These are phyloP conservation scores for Apocheima hispidaria DNA, from an alignment of 2,888 invertebrate genomes.

Conservation along the genomic window DNA sequence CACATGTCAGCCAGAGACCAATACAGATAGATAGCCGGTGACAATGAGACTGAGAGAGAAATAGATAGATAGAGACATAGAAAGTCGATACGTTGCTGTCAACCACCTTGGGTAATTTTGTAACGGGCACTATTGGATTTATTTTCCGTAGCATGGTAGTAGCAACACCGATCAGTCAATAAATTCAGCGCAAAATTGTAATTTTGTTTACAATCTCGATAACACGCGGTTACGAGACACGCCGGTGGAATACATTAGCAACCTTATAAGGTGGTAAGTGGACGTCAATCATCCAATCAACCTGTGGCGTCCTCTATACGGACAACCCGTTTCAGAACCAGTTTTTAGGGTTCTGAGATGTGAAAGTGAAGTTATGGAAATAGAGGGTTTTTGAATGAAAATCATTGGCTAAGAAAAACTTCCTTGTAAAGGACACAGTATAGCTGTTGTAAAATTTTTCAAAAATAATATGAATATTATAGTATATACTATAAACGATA, in stretches of 20 bases:
- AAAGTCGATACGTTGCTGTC: no score
- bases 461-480: no score
- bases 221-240: conserved; percentile 59
- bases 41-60: no score
- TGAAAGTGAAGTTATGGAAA: conserved; percentile 20
- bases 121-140: no score
- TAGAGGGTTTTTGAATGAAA: background rate
- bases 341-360: conserved; percentile 39
- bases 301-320: conserved; percentile 57
- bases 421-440: background rate
- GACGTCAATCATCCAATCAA: conserved; percentile 81
- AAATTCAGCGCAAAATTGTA: conserved; percentile 45
- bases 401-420: conserved; percentile 2
- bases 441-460: no score
- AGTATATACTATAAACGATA: no score
- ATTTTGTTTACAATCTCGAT: conserved; percentile 66
- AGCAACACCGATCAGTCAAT: conserved; percentile 20
- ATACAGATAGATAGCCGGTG: no score
- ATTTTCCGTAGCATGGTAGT: no score
- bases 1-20: no score
- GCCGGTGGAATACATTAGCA: conserved; percentile 57
- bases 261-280: conserved; percentile 53
- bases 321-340: conserved; percentile 30
- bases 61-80: no score
- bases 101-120: no score